Base-by-base conservation (phyloP, 2,888 invertebrate species). In the Drosophila anomelani region DNA sequence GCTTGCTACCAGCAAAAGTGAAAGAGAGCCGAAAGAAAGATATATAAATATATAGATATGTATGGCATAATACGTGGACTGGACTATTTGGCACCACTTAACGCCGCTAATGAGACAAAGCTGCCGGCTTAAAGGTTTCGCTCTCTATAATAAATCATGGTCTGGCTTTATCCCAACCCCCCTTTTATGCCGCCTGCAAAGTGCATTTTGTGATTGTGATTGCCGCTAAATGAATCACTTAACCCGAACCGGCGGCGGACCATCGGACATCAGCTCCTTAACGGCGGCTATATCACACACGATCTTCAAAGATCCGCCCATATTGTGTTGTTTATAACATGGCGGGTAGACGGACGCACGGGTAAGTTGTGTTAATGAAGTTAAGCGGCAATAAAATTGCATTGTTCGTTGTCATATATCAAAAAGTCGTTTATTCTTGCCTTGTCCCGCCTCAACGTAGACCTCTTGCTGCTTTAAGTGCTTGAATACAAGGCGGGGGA, bases 321-420 rank as follows among this genome's bases (percentile, higher is more conserved):
- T 86, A 76, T 78, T 81, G 67, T 76, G 81, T 41, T 64, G 38
- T 49, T 44, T 55, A 43, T 47, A 15, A 44, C 36, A 29, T 23
- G 59, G 43, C 38, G 46, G 49, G 15, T 0, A 8, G 23, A 43
- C 3, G 20, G 20, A 15, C 10, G 43, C 12, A 41, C 43, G 36
- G 59, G 32, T 44, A 29, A 71, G 34, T 64, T 43, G 77, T 79
- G 88, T 87, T 84, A 84, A 84, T 85, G 88, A 84, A 84, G 85
- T 84, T 89, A 84, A 84, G 88, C 80, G 85, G 89, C 89, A 87
- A 84, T 84, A 87, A 84, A 84, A 89, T 88, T 84, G 88, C 89
- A 84, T 87, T 81, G 89, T 85, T 68, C 73, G 47, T 51, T 76
- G 75, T 76, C 77, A 72, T 76, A 76, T 76, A 76, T 76, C 75